Evolutionary conservation across 2,113 vertebrate genomes (phyloP), one percentile per base, ranked within the genome.

Genomic region (Tympanuchus pallidicinctus): DNA sequence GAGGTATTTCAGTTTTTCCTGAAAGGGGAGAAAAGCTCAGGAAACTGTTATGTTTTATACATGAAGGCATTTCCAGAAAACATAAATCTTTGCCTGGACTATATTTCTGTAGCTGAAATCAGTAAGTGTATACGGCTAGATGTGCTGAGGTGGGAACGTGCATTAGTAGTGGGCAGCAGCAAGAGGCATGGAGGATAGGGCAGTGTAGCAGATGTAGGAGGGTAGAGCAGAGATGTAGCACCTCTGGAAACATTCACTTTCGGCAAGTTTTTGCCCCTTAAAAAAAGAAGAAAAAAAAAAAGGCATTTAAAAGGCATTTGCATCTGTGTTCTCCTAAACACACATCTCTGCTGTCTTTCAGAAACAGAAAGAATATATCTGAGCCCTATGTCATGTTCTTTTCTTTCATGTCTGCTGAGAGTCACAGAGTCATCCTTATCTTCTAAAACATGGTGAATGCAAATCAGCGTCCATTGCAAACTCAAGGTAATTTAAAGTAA

Each of bases 111-210:
- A 82, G 64, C 48, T 54, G 71, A 69, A 82, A 47, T 79, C 74
- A 57, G 24, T 32, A 4, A 64, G 71, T 48, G 43, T 1, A 12
- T 52, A 15, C 34, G 34, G 25, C 57, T 89, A 66, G 19, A 4
- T 2, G 1, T 36, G 38, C 54, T 61, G 54, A 21, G 25, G 11
- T 76, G 63, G 20, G 32, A 52, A 25, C 1, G 11, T 27, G 71
- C 1, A 0, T 79, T 45, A 45, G 32, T 56, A 4, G n/a, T 32
- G 34, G 38, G 43, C 32, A 30, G 30, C 14, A 59, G 16, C 1
- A 2, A 45, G 40, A 84, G 57, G 47, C 0, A 0, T 21, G 16
- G 13, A 3, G 5, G 4, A 6, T 12, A 32, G 25, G 79, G 28
- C 27, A 48, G 30, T 54, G 16, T 43, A 43, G 42, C 42, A 43